Base-by-base conservation (phyloP, 2,797 vertebrate genomes). In the Danio aesculapii region DNA sequence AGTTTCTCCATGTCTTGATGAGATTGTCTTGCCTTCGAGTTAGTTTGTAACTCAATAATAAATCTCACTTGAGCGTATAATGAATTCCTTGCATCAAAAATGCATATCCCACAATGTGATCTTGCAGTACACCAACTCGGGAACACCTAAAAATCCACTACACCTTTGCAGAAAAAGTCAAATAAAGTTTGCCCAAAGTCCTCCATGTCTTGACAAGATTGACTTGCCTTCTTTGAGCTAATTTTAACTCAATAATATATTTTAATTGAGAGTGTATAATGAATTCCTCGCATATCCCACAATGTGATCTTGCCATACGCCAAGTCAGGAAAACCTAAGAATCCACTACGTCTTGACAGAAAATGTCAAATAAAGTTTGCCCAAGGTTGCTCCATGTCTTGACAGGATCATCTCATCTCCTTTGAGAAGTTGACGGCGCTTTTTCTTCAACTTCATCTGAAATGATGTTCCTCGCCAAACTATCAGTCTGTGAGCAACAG, bases 401-500 rank as follows among this genome's bases (percentile, higher is more conserved):
- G 8, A 30, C 6, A 8, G 19, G n/a, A 21, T 13, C 10, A 4
- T 74, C 57, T n/a, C 6, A 12, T 14, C 8, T 30, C 11, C 19
- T 49, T 62, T 46, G 30, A 67, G 61, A 52, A 53, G 49, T 44
- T 21, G 61, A 19, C 11, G 2, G 7, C 43, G 69, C 17, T 44
- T 30, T 63, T 68, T 53, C 55, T 50, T 58, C 12, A 47, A 58
- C 11, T 46, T 64, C 69, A 43, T 81, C 39, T 53, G 19, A 50
- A 17, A 50, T n/a, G 43, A 39, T 46, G 30, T 9, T 84, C 57
- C 75, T 78, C 58, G 30, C 74, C 81, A 86, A 84, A 89, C 84
- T 9, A 61, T 69, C 44, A 13, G 49, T 82, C 64, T 70, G 39
- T 73, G 83, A 66, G 67, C 86, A 84, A 58, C 44, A 49, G 87